Conservation (phyloP, 2,113 vertebrate genomes). For the Jacana jacana region DNA sequence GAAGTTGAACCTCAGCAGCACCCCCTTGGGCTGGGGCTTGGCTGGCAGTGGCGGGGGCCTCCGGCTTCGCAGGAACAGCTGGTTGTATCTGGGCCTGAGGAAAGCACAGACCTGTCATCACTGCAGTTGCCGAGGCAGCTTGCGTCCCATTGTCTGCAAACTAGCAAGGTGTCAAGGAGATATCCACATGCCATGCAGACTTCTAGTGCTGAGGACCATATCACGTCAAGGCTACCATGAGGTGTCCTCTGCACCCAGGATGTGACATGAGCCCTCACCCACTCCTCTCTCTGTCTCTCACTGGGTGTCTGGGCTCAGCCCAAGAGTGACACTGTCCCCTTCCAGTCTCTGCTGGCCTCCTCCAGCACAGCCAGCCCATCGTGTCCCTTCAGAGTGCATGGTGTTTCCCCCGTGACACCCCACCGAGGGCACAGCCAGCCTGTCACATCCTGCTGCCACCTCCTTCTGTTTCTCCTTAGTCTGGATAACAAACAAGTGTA, state of each 20-base stretch:
- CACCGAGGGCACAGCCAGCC: neutral
- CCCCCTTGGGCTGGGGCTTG: conserved; percentile 62
- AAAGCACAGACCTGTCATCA: neutral
- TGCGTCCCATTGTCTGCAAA: neutral
- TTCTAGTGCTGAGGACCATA: neutral
- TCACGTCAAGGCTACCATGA: neutral
- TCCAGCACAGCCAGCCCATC: fast-evolving
- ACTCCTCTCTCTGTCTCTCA: neutral
- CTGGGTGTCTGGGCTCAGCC: neutral
- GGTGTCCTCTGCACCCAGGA: neutral
- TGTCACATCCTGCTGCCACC: neutral
- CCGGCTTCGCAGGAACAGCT: conserved; percentile 24
- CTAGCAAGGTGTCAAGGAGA: neutral
- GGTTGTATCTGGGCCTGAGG: conserved; percentile 41
- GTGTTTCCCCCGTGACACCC: fast-evolving
- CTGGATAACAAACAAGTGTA: neutral
- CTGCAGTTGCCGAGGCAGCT: neutral
- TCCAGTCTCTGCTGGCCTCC: neutral
- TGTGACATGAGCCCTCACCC: neutral
- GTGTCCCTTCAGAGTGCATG: fast-evolving
- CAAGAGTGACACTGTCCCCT: neutral
- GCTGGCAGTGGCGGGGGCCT: neutral
- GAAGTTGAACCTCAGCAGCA: conserved; percentile 76
- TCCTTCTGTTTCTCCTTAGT: neutral
- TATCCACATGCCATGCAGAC: fast-evolving